Conservation (phyloP, 2,113 vertebrate genomes). For the Hyperoodon ampullatus region DNA sequence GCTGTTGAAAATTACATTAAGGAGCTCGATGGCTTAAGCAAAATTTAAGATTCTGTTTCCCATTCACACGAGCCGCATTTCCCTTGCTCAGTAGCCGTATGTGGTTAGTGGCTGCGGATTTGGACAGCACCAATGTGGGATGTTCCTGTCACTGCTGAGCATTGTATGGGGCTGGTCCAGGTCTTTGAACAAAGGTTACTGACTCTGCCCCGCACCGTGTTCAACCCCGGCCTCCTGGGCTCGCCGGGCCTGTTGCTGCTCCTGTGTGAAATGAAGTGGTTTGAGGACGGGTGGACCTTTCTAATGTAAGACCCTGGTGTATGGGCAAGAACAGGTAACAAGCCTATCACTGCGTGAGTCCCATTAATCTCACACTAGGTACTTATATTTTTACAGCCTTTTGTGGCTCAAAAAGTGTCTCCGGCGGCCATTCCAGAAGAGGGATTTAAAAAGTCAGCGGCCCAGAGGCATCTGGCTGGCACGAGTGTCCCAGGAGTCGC, state of each 20-base stretch:
- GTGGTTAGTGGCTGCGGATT: neutral
- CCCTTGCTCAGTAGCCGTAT: neutral
- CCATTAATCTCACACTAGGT: neutral
- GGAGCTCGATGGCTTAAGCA: neutral
- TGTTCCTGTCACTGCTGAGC: neutral
- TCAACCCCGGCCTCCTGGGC: accelerated
- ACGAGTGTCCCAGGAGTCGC: neutral
- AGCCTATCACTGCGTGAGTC: neutral
- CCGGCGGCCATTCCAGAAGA: neutral
- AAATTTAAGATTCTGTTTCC: neutral
- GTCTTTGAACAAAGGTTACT: neutral
- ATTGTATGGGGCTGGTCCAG: neutral
- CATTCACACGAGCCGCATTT: neutral
- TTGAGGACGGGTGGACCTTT: neutral
- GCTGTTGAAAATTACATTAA: neutral
- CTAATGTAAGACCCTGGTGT: neutral
- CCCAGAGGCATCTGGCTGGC: neutral
- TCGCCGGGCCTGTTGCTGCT: accelerated
- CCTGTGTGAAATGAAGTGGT: neutral
- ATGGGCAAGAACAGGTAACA: neutral
- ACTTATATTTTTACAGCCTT: neutral
- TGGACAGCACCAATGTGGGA: neutral
- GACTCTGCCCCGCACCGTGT: neutral
- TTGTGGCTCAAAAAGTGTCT: neutral
- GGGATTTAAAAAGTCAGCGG: neutral